Evolutionary conservation across 2,797 vertebrate genomes (phyloP).

Genomic region (Xenentodon cancila): DNA sequence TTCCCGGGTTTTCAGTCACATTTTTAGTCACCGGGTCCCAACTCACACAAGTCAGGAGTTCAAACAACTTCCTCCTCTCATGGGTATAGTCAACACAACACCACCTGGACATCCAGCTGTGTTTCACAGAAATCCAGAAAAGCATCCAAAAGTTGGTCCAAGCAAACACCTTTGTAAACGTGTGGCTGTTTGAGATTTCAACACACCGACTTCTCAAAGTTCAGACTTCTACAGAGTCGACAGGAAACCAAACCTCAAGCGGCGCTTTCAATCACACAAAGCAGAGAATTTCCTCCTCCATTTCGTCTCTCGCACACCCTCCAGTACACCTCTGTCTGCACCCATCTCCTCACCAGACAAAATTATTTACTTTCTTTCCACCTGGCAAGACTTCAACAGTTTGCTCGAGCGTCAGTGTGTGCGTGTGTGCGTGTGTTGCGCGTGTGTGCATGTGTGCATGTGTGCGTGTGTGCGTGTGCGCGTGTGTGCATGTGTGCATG

Average conservation of each 20-base stretch:
- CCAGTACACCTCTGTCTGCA: background rate
- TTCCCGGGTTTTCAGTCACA: background rate
- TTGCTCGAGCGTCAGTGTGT: background rate
- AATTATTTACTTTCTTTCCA: constrained; percentile 33
- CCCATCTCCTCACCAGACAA: constrained; percentile 4
- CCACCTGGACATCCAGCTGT: background rate
- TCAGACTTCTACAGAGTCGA: constrained; percentile 39
- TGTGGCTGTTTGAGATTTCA: constrained; percentile 6
- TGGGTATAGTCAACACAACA: constrained; percentile 16
- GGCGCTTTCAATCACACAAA: constrained; percentile 51
- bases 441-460: no score
- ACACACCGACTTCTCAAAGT: constrained; percentile 38
- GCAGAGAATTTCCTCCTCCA: constrained; percentile 44
- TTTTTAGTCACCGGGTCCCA: background rate
- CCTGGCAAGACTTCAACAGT: no score
- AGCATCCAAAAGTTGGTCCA: constrained; percentile 8
- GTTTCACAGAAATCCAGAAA: constrained; percentile 16
- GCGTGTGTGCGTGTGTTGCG: no score
- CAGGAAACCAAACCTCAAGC: constrained; percentile 45
- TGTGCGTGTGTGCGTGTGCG: no score
- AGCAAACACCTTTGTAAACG: background rate
- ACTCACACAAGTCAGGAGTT: constrained; percentile 13
- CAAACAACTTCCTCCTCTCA: constrained; percentile 29
- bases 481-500: no score
- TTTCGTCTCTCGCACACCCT: constrained; percentile 42